Evolutionary conservation across 1,140 invertebrate genomes (phyloP), one percentile per base, ranked within the genome.

Genomic region (Eueides isabella): DNA sequence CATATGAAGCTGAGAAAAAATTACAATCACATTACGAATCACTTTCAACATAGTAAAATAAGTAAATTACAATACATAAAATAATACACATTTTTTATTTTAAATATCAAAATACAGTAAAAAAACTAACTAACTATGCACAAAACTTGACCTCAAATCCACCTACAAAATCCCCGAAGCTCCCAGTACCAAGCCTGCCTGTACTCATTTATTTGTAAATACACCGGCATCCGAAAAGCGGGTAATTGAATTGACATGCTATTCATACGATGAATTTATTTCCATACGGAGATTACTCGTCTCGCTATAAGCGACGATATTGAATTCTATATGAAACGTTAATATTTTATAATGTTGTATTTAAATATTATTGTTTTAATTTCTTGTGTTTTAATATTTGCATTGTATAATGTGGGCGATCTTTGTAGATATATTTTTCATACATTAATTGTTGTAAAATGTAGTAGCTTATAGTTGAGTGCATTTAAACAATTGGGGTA

Each of bases 201-300:
- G 28, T 69, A 65, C 71, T 38, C 71, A 61, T 69, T 74, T 76
- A 76, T 76, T 76, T 75, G 62, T 76, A 76, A 76, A 72, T 72
- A 76, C 62, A 61, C 35, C 65, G 65, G 61, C 65, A 61, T 72
- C 66, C 70, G 70, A 64, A 72, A 72, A 64, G 69, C 74, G 70
- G 65, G 66, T 76, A 76, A 76, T 76, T 76, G 74, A 70, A 76
- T 76, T 76, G 74, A 72, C 74, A 68, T 72, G 74, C 64, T 76
- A 76, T 76, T 76, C 74, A 76, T 76, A 72, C 74, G 70, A 76
- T 65, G 70, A 72, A 72, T 72, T 55, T 64, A 76, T 76, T 76
- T 67, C 41, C 70, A 72, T 76, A 71, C 62, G 44, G 65, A 76
- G 74, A 76, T 72, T 76, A 73, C 30, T 67, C 62, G 26, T 26